Evolutionary conservation across 2,113 vertebrate genomes (phyloP), one percentile per base, ranked within the genome.

Genomic region (Actenoides lindsayi): DNA sequence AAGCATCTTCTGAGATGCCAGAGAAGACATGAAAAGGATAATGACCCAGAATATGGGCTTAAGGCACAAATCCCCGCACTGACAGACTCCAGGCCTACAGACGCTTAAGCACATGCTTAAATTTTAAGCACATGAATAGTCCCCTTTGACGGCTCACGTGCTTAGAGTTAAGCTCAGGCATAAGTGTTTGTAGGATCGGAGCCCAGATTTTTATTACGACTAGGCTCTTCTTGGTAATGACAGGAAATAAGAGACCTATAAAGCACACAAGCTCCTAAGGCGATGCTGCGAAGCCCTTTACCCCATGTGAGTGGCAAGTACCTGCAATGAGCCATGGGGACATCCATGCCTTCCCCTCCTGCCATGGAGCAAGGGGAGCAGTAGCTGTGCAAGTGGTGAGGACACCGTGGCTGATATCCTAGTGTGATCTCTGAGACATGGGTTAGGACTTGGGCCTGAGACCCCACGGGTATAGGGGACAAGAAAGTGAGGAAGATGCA

Each of bases 71-170:
- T 96, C 92, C 94, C 81, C 5, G 2, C 44, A 7, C 65, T 89
- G 95, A 89, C 83, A 92, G 80, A 33, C 96, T 92, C 83, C 92
- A 92, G 88, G 86, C 77, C 95, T 70, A 37, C 83, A 89, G 89
- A 85, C 19, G 41, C 89, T 96, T 94, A 94, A 96, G 94, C 94
- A 94, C 93, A 96, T 93, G 92, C 95, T 96, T 94, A 95, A 79
- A 97, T 93, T 96, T 96, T 97, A 94, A 96, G 93, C 96, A 88
- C 94, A 94, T 96, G 92, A 96, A 96, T 96, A 59, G 93, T 87
- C 92, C 94, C 90, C 80, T 96, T 96, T 96, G 95, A 95, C 65
- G 69, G 86, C 73, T 97, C 92, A 96, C 74, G 83, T 96, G 95
- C 90, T 96, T 94, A 65, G 92, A 92, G 92, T 92, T 95, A 96